Conservation (phyloP, 2,888 invertebrate genomes). For the Mayetiola destructor region DNA sequence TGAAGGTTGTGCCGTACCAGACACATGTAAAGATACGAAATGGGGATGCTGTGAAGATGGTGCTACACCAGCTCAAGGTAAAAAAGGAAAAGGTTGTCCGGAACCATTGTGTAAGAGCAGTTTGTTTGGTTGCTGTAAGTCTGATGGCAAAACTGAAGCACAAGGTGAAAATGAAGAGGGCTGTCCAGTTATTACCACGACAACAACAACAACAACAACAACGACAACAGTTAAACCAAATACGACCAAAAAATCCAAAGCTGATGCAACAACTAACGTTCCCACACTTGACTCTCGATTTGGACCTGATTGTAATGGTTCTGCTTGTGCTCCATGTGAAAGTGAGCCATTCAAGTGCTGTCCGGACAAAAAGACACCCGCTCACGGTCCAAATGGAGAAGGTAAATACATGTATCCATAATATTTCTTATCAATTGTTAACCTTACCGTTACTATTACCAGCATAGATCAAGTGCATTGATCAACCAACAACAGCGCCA, state of each 20-base stretch:
- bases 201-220: conserved; percentile 28
- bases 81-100: conserved; percentile 61
- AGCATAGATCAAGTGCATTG: no score
- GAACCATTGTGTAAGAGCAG: conserved; percentile 55
- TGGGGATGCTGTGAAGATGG: conserved; percentile 74
- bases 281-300: conserved; percentile 22
- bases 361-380: conserved; percentile 64
- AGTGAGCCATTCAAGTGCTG: conserved; percentile 72
- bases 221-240: background rate
- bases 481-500: no score
- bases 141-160: conserved; percentile 57
- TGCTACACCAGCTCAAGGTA: conserved; percentile 60
- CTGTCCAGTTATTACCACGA: conserved; percentile 50
- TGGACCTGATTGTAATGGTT: conserved; percentile 41
- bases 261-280: conserved; percentile 23
- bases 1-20: conserved; percentile 55
- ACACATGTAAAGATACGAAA: conserved; percentile 60
- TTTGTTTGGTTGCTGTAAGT: conserved; percentile 71
- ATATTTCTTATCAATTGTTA: no score
- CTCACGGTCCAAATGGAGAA: conserved; percentile 67
- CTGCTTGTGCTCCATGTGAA: conserved; percentile 65
- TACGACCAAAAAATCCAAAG: background rate
- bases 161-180: conserved; percentile 68
- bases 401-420: conserved; percentile 63
- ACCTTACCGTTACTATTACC: no score